Percentiles rank a stretch among this genome's conserved stretches.
phyloP scores from a whole-genome alignment of 2,888 invertebrate genomes.

The Hipparchia sbordonii region DNA sequence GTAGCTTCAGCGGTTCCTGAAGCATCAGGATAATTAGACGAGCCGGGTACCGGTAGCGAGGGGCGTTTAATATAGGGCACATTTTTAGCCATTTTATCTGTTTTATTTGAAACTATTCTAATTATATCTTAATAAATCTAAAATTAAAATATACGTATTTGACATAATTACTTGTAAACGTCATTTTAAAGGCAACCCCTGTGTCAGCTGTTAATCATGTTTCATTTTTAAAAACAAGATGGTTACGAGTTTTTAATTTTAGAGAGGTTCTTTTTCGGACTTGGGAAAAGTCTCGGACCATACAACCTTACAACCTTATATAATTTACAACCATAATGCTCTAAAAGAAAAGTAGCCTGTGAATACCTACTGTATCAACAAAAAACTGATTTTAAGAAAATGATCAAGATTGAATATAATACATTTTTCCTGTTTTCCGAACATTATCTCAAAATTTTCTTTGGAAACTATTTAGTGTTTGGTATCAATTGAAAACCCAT shows the following conservation, averaged over 20 bases:
- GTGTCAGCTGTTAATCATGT: not conserved
- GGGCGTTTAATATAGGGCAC: conserved; percentile 24
- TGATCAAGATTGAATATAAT: too few relatives aligned
- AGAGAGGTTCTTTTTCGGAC: too few relatives aligned
- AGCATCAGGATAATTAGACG: conserved; percentile 35
- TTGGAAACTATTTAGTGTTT: too few relatives aligned
- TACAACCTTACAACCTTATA: too few relatives aligned
- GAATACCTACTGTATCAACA: too few relatives aligned
- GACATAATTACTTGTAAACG: not conserved
- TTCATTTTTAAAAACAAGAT: conserved; percentile 1
- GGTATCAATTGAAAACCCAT: too few relatives aligned
- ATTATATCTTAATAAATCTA: conserved; percentile 14
- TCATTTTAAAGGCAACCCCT: not conserved
- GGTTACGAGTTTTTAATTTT: not conserved
- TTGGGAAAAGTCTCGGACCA: too few relatives aligned
- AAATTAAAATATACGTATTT: not conserved
- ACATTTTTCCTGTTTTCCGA: too few relatives aligned
- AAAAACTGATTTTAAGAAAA: too few relatives aligned
- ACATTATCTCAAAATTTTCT: too few relatives aligned
- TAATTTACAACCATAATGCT: too few relatives aligned
- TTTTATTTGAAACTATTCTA: conserved; percentile 2
- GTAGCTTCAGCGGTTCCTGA: conserved; percentile 3
- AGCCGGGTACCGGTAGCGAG: conserved; percentile 35
- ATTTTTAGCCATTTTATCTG: not conserved
- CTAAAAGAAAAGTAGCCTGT: too few relatives aligned